Evolutionary conservation across 37 sponge, comb jelly and placozoan genomes (phyloP).

Genomic region (Tethya wilhelma): DNA sequence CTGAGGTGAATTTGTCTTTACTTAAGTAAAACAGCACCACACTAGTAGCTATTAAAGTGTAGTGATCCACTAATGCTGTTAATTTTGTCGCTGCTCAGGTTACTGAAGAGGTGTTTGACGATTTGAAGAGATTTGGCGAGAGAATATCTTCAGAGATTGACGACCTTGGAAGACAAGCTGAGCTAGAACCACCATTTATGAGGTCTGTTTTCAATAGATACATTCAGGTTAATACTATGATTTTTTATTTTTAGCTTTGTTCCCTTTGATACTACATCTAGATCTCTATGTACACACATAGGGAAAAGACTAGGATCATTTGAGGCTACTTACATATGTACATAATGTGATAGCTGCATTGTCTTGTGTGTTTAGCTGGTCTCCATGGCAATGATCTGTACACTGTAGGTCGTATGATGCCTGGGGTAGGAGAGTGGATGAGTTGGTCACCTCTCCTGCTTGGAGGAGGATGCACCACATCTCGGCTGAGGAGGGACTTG

Average conservation of each 20-base stretch:
- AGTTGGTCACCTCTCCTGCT: slow-evolving; percentile 67
- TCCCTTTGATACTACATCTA: not conserved
- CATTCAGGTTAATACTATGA: not conserved
- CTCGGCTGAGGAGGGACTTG: slow-evolving; percentile 89
- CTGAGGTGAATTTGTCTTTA: slow-evolving; percentile 13
- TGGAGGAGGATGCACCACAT: slow-evolving; percentile 85
- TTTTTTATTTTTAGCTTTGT: not conserved
- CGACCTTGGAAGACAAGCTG: slow-evolving; percentile 72
- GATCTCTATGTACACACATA: not conserved
- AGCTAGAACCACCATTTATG: slow-evolving; percentile 75
- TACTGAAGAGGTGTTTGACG: slow-evolving; percentile 49
- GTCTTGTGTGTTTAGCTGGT: not conserved
- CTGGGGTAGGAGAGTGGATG: slow-evolving; percentile 87
- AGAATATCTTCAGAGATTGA: slow-evolving; percentile 73
- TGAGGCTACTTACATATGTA: no score
- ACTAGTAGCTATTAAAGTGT: not conserved
- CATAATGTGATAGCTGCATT: not conserved
- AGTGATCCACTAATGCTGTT: not conserved
- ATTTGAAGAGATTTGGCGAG: slow-evolving; percentile 75
- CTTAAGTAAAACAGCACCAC: not conserved
- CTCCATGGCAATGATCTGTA: no score
- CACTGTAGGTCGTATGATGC: slow-evolving; percentile 63
- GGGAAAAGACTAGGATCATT: no score
- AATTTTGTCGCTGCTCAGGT: slow-evolving; percentile 30
- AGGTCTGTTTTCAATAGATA: not conserved